A percentile compares a stretch with the other conserved stretches of the same genome.
phyloP scores from a whole-genome alignment of 2,797 vertebrate genomes.

The Acrossocheilus wenchowensis region DNA sequence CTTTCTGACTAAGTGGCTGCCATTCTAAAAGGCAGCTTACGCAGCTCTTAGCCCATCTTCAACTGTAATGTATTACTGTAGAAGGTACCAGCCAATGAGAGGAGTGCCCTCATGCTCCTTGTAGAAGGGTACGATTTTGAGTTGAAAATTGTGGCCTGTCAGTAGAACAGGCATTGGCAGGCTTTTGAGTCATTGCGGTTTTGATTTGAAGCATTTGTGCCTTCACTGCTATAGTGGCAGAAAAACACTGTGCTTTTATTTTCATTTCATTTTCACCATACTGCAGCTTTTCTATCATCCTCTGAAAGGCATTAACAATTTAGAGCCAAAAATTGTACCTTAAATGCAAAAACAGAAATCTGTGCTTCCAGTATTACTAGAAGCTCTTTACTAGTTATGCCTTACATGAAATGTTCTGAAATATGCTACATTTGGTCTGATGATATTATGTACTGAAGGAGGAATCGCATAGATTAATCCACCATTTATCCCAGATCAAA shows the following conservation, averaged over 20 bases:
- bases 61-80: constrained; percentile 56
- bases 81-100: constrained; percentile 49
- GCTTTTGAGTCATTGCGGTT: constrained; percentile 53
- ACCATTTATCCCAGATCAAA: neutral
- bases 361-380: neutral
- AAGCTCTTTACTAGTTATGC: neutral
- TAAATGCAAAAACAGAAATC: neutral
- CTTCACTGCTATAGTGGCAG: constrained; percentile 44
- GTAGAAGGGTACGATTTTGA: constrained; percentile 58
- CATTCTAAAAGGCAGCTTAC: constrained; percentile 55
- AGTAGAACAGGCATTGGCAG: constrained; percentile 51
- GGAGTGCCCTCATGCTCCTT: constrained; percentile 45
- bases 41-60: constrained; percentile 52
- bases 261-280: constrained; percentile 17
- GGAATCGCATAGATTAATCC: neutral
- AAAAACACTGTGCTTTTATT: constrained; percentile 42
- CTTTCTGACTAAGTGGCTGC: constrained; percentile 59
- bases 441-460: neutral
- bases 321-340: neutral
- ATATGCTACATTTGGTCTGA: neutral
- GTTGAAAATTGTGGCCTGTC: constrained; percentile 64
- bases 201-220: constrained; percentile 55
- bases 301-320: constrained; percentile 12
- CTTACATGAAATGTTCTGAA: neutral
- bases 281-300: constrained; percentile 8